These are phyloP conservation scores for Gallinago paraguaiae DNA, from an alignment of 2,113 vertebrate species.

Conservation along the genomic window DNA sequence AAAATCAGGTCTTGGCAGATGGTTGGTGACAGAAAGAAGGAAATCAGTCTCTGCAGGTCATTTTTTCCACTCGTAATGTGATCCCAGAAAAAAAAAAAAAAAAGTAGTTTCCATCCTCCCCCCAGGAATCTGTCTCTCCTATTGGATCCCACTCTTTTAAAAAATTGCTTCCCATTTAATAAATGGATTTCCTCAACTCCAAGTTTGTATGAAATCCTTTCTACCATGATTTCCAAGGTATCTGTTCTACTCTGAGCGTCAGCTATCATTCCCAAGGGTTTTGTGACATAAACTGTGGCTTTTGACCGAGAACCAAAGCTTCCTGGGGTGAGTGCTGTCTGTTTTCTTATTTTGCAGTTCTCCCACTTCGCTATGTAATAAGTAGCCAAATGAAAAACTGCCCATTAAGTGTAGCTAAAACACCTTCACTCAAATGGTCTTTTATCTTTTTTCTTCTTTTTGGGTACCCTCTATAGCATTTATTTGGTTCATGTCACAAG, in stretches of 20 bases:
- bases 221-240: background rate
- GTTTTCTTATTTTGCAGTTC: background rate
- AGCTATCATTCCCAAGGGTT: background rate
- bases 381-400: background rate
- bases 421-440: fast-evolving
- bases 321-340: background rate
- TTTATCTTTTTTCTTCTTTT: no score
- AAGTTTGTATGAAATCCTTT: background rate
- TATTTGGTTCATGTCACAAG: background rate
- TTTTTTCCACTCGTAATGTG: constrained; percentile 31
- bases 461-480: background rate
- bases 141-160: background rate
- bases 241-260: background rate
- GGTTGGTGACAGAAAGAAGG: constrained; percentile 21
- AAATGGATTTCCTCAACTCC: background rate
- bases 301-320: constrained; percentile 9
- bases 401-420: background rate
- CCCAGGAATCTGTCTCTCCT: constrained; percentile 9
- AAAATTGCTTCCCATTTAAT: background rate
- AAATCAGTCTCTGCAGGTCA: constrained; percentile 30
- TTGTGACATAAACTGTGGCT: constrained; percentile 42
- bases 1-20: constrained; percentile 22
- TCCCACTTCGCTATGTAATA: background rate
- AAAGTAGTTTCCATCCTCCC: background rate
- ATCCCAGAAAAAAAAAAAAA: background rate